A percentile compares a stretch with the other conserved stretches of the same genome.
phyloP scores from a whole-genome alignment of 2,797 vertebrate genomes.

The Florisuga fusca region DNA sequence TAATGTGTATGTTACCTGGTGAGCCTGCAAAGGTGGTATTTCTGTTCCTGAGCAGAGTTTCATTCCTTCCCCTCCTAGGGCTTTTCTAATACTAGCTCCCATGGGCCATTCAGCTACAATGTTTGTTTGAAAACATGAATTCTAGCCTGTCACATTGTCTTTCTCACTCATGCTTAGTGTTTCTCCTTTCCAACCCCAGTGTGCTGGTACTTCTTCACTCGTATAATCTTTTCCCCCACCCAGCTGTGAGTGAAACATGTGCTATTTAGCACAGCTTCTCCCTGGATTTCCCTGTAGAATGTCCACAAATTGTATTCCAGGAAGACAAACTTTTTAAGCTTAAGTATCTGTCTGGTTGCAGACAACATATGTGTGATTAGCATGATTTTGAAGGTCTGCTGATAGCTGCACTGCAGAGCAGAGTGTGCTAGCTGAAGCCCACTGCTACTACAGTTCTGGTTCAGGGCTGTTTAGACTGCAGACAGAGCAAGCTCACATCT shows the following conservation, averaged over 20 bases:
- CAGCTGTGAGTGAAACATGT: background rate
- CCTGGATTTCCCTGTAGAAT: background rate
- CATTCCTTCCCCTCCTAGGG: background rate
- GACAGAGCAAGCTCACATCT: background rate
- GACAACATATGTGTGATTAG: fast-evolving
- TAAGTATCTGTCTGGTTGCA: background rate
- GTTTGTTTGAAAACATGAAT: background rate
- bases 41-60: background rate
- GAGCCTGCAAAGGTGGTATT: background rate
- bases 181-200: background rate
- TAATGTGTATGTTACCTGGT: background rate
- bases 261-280: background rate
- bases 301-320: background rate
- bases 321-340: background rate
- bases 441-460: background rate
- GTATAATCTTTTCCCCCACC: background rate
- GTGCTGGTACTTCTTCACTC: background rate
- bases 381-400: background rate
- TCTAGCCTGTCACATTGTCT: background rate
- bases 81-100: background rate
- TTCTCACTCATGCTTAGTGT: background rate
- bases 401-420: background rate
- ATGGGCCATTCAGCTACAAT: background rate
- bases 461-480: background rate
- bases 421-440: background rate